Evolutionary conservation across 2,113 vertebrate species (phyloP), one percentile per base, ranked within the genome.

Genomic region (Labeo rohita): DNA sequence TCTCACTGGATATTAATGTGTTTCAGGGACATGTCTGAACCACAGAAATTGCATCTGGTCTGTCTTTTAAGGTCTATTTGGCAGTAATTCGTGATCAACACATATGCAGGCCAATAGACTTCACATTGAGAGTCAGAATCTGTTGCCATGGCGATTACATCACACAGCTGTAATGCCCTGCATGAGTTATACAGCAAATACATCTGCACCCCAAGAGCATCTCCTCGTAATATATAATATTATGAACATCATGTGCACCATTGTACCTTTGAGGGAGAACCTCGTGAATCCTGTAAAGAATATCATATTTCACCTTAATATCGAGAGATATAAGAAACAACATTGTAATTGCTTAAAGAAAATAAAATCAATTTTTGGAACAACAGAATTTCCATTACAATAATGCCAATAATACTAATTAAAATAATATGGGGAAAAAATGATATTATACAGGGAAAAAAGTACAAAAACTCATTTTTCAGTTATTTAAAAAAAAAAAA

Each of bases 101-200:
- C 43, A 66, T 10, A 65, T 81, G n/a, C 59, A 49, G 39, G 43
- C 21, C 8, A 49, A 43, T 63, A 47, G 78, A 16, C n/a, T 49
- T 66, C 39, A 80, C 43, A 49, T 34, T 49, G 13, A 49, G 59
- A 49, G 59, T 49, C 79, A 80, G 59, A 13, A 80, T 66, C 79
- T 66, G 79, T 80, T 80, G 59, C 79, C 79, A 65, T 80, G 79
- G 79, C 0, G 78, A 80, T 28, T 49, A 15, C 59, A 80, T 47
- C 43, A 49, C n/a, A 18, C n/a, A 49, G 56, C 12, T 65, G 79
- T 28, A 80, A 63, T n/a, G 36, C 78, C 43, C 59, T 49, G 39
- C 43, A 49, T 80, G 79, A 65, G 79, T 65, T 80, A 49, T 28
- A 80, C 59, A 79, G 50, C 4, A 47, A 28, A 28, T 65, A 28